phyloP scores from a whole-genome alignment of 2,888 invertebrate species.

The Uropetala carovei region DNA sequence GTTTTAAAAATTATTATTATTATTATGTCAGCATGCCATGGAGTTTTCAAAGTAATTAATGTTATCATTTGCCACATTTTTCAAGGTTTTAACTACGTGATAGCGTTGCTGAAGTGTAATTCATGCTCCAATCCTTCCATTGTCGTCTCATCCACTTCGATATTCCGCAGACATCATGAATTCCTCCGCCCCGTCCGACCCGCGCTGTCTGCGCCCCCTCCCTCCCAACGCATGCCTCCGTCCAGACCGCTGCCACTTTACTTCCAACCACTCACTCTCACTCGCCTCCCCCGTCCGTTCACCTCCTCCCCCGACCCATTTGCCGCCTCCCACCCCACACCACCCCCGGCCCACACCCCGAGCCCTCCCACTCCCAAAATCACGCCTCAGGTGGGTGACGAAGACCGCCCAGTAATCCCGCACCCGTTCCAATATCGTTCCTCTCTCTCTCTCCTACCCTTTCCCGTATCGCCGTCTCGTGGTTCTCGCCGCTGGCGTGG shows the following conservation, averaged over 20 bases:
- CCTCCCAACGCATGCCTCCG: constrained; percentile 68
- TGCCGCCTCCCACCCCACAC: constrained; percentile 68
- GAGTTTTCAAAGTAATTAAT: too few relatives aligned
- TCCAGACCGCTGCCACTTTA: constrained; percentile 70
- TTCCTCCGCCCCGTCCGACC: too few relatives aligned
- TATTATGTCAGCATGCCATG: too few relatives aligned
- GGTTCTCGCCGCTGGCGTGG: constrained; percentile 47
- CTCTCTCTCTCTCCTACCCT: not conserved
- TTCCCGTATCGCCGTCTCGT: not conserved
- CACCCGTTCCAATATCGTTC: not conserved
- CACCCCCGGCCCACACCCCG: not conserved
- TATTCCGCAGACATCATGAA: too few relatives aligned
- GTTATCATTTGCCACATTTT: too few relatives aligned
- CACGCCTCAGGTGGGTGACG: constrained; percentile 37
- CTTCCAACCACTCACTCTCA: constrained; percentile 58
- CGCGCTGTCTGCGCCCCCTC: constrained; percentile 58
- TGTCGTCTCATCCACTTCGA: too few relatives aligned
- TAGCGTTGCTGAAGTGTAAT: too few relatives aligned
- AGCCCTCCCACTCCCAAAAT: constrained; percentile 7
- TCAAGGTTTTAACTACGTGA: too few relatives aligned
- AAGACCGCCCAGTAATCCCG: not conserved
- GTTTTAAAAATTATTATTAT: too few relatives aligned
- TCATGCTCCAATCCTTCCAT: too few relatives aligned
- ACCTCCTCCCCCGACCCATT: constrained; percentile 49
- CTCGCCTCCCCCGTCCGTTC: constrained; percentile 52